Evolutionary conservation across 2,797 vertebrate species (phyloP).

Genomic region (Gymnoscopelus braueri): DNA sequence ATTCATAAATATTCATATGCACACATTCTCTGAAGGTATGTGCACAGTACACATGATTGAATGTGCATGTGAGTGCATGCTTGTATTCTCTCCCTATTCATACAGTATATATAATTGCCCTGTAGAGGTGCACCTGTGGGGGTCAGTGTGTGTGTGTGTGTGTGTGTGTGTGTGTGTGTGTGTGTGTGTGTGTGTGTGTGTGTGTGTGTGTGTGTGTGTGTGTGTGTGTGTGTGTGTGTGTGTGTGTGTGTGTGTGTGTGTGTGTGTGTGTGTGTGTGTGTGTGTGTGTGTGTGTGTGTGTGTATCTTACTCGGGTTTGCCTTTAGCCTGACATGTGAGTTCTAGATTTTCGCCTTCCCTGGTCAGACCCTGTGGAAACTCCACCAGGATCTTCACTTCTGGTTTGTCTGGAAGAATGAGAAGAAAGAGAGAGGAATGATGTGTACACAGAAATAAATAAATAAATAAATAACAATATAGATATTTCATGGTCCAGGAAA

Average conservation of each 20-base stretch:
- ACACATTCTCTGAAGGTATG: too few relatives aligned
- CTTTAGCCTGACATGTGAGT: slow-evolving; percentile 90
- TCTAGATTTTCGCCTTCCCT: slow-evolving; percentile 96
- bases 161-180: not conserved
- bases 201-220: not conserved
- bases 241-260: slow-evolving; percentile 3
- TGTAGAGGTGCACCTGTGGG: not conserved
- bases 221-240: slow-evolving; percentile 18
- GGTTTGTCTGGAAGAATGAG: slow-evolving; percentile 89
- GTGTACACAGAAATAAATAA: too few relatives aligned
- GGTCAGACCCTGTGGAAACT: slow-evolving; percentile 92
- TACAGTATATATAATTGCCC: too few relatives aligned
- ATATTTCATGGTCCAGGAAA: too few relatives aligned
- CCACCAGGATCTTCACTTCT: slow-evolving; percentile 93
- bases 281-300: slow-evolving; percentile 30
- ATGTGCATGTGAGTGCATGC: too few relatives aligned
- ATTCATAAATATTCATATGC: too few relatives aligned
- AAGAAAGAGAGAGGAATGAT: slow-evolving; percentile 16
- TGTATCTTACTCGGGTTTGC: slow-evolving; percentile 92
- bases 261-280: slow-evolving; percentile 20
- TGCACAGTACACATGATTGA: too few relatives aligned
- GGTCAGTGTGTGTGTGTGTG: not conserved
- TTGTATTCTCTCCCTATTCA: too few relatives aligned
- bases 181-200: slow-evolving; percentile 5
- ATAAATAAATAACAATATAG: too few relatives aligned